These are phyloP conservation scores for Mizuhopecten yessoensis DNA, from an alignment of 1,140 invertebrate species.

Conservation along the genomic window DNA sequence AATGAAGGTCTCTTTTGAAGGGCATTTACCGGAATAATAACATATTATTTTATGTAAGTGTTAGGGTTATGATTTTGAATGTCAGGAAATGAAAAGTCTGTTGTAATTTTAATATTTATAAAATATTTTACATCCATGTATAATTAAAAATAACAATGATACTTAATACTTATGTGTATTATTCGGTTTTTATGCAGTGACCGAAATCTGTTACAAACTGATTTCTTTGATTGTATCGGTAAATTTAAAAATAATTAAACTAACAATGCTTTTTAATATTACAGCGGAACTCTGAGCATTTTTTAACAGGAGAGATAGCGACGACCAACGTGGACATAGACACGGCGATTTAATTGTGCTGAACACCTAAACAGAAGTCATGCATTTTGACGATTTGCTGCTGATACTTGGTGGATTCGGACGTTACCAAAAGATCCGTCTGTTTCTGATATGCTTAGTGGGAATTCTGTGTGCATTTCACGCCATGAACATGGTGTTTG, in stretches of 20 bases:
- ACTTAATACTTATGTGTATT: no score
- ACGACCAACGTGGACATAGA: neutral
- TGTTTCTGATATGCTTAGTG: conserved; percentile 91
- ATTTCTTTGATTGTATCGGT: neutral
- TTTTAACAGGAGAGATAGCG: neutral
- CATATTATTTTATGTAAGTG: no score
- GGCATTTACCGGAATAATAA: no score
- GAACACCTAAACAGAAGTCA: conserved; percentile 70
- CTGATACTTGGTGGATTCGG: conserved; percentile 94
- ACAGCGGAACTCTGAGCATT: neutral
- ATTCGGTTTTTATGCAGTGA: no score
- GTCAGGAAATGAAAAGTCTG: no score
- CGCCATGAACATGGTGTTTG: conserved; percentile 90
- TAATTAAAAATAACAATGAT: no score
- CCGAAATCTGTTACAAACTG: no score
- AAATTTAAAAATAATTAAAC: neutral
- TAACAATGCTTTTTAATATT: neutral
- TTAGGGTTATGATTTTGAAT: no score
- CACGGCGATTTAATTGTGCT: neutral
- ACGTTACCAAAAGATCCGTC: conserved; percentile 93
- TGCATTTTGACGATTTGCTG: conserved; percentile 94
- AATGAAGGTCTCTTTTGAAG: no score
- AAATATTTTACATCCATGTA: no score
- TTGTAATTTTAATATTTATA: no score
- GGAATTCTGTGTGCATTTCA: conserved; percentile 91